phyloP scores from a whole-genome alignment of 2,113 vertebrate species.

The Laticauda laticaudata region DNA sequence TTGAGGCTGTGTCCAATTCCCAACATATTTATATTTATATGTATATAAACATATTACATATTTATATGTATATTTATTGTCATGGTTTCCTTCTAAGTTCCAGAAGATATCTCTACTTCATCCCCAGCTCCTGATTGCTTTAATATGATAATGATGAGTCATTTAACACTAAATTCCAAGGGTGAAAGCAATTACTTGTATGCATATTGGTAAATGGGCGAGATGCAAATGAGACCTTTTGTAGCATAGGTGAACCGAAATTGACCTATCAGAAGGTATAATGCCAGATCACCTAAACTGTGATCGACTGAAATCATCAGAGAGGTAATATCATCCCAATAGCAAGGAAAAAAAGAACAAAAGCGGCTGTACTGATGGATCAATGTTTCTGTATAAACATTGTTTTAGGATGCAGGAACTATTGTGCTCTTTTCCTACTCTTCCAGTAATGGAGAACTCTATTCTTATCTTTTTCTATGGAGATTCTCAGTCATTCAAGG shows the following conservation, averaged over 20 bases:
- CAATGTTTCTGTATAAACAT: not conserved
- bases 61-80: not conserved
- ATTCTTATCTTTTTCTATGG: not conserved
- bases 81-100: conserved; percentile 9
- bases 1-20: not conserved
- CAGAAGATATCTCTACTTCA: not conserved
- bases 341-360: rapidly evolving
- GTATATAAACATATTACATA: no score
- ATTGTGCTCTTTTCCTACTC: not conserved
- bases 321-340: not conserved
- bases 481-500: not conserved
- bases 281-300: not conserved
- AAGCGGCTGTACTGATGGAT: not conserved
- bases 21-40: no score
- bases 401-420: not conserved
- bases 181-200: conserved; percentile 60
- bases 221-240: conserved; percentile 52
- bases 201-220: conserved; percentile 58
- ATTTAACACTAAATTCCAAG: conserved; percentile 53
- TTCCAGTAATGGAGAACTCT: not conserved
- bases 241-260: not conserved
- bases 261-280: conserved; percentile 42
- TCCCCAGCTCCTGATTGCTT: conserved; percentile 42
- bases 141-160: conserved; percentile 66
- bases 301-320: conserved; percentile 18